Evolutionary conservation across 2,888 invertebrate species (phyloP), one percentile per base, ranked within the genome.

Genomic region (Drosophila nr. perissopoda): DNA sequence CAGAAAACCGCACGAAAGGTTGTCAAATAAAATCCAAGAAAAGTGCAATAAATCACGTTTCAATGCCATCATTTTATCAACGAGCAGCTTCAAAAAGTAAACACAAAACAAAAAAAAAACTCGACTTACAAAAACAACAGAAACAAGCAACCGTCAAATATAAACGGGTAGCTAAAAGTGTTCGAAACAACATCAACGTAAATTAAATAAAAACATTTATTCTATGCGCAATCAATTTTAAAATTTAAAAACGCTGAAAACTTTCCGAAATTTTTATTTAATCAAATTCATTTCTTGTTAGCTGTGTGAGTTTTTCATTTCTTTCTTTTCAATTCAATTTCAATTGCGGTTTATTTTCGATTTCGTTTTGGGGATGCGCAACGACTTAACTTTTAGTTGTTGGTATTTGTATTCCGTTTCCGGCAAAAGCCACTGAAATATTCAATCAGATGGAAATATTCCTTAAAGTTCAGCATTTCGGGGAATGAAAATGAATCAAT

Each of bases 1-100:
- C 64, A 57, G 18, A 56, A 73, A 78, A 60, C 78, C 72, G 52
- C 76, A 76, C 72, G 83, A 81, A 90, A 85, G 76, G 74, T 83
- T 87, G 86, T 90, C 90, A 86, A 86, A 88, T 88, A 88, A 86
- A 87, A 90, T 81, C 78, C 77, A 65, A 75, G 75, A 68, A 90
- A 90, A 87, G 58, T 82, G 88, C 82, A 90, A 88, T 89, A 89
- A 89, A 90, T 89, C 89, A 90, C 89, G 80, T 82, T 78, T 70
- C 74, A 69, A 66, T 76, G 78, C 78, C 81, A 84, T 80, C 72
- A 76, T 81, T 81, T 81, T 78, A 75, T 74, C 75, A 70, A 57
- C 70, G 56, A 40, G 54, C 73, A 87, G 65, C 68, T 72, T 69
- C 54, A 54, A 62, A 52, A 68, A 62, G 48, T 36, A 62, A 18